A percentile compares a stretch with the other conserved stretches of the same genome.
Evolutionary conservation across 2,113 vertebrate species (phyloP).

Genomic region (Hirundichthys speculiger): DNA sequence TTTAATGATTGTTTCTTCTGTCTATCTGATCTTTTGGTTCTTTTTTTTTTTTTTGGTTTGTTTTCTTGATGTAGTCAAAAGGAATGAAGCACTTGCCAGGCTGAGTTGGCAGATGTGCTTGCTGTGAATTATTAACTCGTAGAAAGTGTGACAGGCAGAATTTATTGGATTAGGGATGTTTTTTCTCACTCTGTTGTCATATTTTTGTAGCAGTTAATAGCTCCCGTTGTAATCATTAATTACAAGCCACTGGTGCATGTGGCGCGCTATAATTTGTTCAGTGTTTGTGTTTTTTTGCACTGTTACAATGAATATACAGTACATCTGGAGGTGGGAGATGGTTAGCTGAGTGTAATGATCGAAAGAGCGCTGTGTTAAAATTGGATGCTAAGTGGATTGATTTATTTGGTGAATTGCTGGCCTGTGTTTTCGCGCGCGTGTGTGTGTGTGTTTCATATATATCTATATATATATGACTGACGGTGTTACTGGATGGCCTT

Average conservation of each 20-base stretch:
- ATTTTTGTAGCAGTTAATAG: slow-evolving; percentile 30
- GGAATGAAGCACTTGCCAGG: no score
- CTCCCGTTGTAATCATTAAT: slow-evolving; percentile 38
- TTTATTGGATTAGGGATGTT: slow-evolving; percentile 57
- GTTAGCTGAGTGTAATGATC: not conserved
- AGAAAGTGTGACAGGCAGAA: slow-evolving; percentile 41
- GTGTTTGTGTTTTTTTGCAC: slow-evolving; percentile 23
- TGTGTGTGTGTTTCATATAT: slow-evolving; percentile 7
- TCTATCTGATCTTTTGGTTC: slow-evolving; percentile 27
- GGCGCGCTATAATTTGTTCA: slow-evolving; percentile 1
- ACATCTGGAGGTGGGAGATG: not conserved
- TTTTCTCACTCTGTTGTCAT: slow-evolving; percentile 28
- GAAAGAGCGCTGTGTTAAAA: no score
- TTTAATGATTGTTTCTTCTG: slow-evolving; percentile 33
- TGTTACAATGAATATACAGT: not conserved
- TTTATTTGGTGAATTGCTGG: no score
- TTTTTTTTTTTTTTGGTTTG: slow-evolving; percentile 22
- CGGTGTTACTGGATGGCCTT: slow-evolving; percentile 35
- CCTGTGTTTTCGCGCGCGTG: slow-evolving; percentile 21
- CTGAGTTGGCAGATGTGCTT: slow-evolving; percentile 40
- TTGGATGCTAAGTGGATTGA: not conserved
- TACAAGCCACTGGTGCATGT: not conserved
- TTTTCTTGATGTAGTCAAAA: slow-evolving; percentile 15
- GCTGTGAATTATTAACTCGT: slow-evolving; percentile 48
- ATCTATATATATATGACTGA: slow-evolving; percentile 28